phyloP scores from a whole-genome alignment of 2,888 invertebrate species.

The Tipula confusa region DNA sequence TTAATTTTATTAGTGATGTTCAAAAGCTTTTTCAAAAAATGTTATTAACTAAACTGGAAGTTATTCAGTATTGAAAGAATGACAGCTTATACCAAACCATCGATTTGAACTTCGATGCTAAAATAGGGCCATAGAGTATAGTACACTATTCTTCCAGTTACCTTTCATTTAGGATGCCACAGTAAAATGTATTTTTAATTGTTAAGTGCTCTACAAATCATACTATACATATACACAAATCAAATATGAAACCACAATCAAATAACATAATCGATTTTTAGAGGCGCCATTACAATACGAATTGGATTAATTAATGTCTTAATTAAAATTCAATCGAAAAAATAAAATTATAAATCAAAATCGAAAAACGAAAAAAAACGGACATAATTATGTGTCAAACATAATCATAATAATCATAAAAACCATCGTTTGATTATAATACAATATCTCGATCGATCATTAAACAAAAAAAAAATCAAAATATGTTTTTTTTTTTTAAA shows the following conservation, averaged over 20 bases:
- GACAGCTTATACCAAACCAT: no score
- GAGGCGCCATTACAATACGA: background rate
- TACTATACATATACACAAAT: background rate
- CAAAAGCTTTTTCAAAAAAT: no score
- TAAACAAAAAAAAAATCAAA: background rate
- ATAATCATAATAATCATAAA: conserved; percentile 5
- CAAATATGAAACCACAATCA: background rate
- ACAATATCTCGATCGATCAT: background rate
- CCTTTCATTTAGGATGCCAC: no score
- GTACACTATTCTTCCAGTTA: no score
- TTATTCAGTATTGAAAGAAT: no score
- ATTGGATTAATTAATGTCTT: conserved; percentile 20
- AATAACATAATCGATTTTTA: background rate
- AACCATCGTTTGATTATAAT: background rate
- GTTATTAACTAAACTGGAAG: no score
- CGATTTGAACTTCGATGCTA: no score
- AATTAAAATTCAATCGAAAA: background rate
- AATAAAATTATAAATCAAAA: background rate
- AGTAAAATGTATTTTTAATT: no score
- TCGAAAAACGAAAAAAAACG: background rate
- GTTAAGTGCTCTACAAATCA: no score
- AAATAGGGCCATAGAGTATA: no score
- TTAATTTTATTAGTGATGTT: no score
- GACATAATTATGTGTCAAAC: conserved; percentile 6
- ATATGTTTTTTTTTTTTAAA: background rate